Conservation (phyloP, 2,113 vertebrate genomes). For the Antennarius striatus region DNA sequence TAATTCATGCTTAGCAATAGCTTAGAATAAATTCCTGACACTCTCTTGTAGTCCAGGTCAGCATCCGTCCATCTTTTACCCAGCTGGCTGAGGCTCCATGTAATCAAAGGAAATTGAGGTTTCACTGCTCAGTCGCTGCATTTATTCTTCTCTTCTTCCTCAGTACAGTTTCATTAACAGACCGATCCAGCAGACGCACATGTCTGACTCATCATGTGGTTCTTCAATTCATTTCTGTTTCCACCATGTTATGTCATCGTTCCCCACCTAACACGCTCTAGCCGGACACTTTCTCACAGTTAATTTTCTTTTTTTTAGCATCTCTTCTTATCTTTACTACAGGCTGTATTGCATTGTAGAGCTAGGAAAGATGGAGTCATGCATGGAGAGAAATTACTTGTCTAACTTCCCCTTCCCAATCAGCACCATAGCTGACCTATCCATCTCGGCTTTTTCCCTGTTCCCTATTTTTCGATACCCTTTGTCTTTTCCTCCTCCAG, state of each 20-base stretch:
- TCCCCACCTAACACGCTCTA: slow-evolving; percentile 2
- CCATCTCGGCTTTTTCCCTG: slow-evolving; percentile 1
- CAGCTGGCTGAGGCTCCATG: slow-evolving; percentile 11
- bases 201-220: slow-evolving; percentile 37
- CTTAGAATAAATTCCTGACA: too few relatives aligned
- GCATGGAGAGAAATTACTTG: slow-evolving; percentile 3
- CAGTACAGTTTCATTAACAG: slow-evolving; percentile 53
- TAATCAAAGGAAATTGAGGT: slow-evolving; percentile 24
- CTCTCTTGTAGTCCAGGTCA: too few relatives aligned
- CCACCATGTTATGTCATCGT: slow-evolving; percentile 13
- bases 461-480: slow-evolving; percentile 4
- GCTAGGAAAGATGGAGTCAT: slow-evolving; percentile 3
- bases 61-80: too few relatives aligned
- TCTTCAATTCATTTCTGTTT: slow-evolving; percentile 23
- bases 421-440: slow-evolving; percentile 3
- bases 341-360: background rate
- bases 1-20: too few relatives aligned
- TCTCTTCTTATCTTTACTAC: background rate
- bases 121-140: slow-evolving; percentile 32
- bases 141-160: slow-evolving; percentile 34
- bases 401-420: slow-evolving; percentile 17
- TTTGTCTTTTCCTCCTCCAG: slow-evolving; percentile 4
- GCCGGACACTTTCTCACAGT: slow-evolving; percentile 13
- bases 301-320: slow-evolving; percentile 1
- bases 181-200: slow-evolving; percentile 28